Percentiles rank a stretch among this genome's conserved stretches.
phyloP scores from a whole-genome alignment of 1,140 invertebrate species.

The Drosophila grimshawi region DNA sequence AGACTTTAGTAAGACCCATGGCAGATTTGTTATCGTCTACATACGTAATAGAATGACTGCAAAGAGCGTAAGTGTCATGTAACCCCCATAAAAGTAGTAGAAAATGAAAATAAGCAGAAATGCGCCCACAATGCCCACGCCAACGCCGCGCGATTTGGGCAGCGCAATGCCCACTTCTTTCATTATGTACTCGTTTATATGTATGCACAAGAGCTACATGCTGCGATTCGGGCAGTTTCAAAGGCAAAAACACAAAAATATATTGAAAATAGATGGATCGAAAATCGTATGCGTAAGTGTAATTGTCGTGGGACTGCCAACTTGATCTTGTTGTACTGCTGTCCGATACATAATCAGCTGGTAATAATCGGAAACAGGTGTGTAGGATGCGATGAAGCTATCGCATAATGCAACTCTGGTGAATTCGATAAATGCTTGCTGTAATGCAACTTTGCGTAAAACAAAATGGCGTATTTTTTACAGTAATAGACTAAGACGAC shows the following conservation, averaged over 20 bases:
- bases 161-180: slow-evolving; percentile 77
- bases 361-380: slow-evolving; percentile 20
- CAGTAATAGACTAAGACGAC: slow-evolving; percentile 66
- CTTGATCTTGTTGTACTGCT: slow-evolving; percentile 1
- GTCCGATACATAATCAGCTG: slow-evolving; percentile 29
- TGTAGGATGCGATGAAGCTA: slow-evolving; percentile 6
- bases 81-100: slow-evolving; percentile 92
- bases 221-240: slow-evolving; percentile 26
- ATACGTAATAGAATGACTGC: slow-evolving; percentile 89
- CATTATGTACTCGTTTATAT: slow-evolving; percentile 46
- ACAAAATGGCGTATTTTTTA: slow-evolving; percentile 74
- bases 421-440: slow-evolving; percentile 3
- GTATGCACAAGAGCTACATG: slow-evolving; percentile 53
- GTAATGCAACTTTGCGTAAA: slow-evolving; percentile 45
- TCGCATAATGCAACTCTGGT: not conserved
- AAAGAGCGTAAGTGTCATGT: slow-evolving; percentile 89
- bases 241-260: slow-evolving; percentile 11
- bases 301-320: slow-evolving; percentile 34
- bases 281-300: slow-evolving; percentile 23
- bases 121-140: slow-evolving; percentile 62
- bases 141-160: slow-evolving; percentile 73
- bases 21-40: slow-evolving; percentile 40
- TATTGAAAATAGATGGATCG: slow-evolving; percentile 13
- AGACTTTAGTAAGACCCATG: not conserved
- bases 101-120: slow-evolving; percentile 86